Evolutionary conservation across 2,113 vertebrate species (phyloP), one percentile per base, ranked within the genome.

Genomic region (Gallinago media): DNA sequence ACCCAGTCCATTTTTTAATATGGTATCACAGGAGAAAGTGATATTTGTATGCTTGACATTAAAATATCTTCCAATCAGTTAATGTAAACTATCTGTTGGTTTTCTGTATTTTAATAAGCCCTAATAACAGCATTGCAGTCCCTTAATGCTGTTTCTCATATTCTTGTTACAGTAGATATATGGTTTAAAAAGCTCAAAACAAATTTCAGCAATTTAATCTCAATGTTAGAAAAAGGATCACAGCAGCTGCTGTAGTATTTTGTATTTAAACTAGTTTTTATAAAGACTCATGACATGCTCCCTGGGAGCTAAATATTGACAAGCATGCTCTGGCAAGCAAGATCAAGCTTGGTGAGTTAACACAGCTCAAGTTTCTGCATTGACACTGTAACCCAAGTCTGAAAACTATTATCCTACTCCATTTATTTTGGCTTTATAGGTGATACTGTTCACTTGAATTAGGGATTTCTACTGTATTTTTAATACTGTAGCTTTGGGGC

Each of bases 321-420:
- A 97, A 98, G 96, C 98, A 98, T 97, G 98, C 96, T 97, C 96
- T 92, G 95, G 97, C 97, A 98, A 98, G 97, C 97, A 94, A 98
- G 97, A 98, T 98, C 96, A 98, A 97, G 98, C 98, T 98, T 97
- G 97, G 92, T 96, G 96, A 98, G 97, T 98, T 98, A 98, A 94
- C 92, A 94, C 89, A 96, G 96, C 97, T 97, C 97, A 90, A 95
- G 94, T 96, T 94, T 96, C 80, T 93, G 79, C 70, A 59, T 54
- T 98, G 97, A 98, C 97, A 97, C 86, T 89, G 65, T 96, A 98
- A 98, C 97, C 97, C 78, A 96, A 92, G 59, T 85, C 96, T 96
- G 93, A 97, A 98, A 97, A 97, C 94, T 90, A 85, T 98, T 97
- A 98, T 98, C 96, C 96, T 97, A 76, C 50, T 93, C 73, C 78